Evolutionary conservation across 2,888 invertebrate species (phyloP), one percentile per base, ranked within the genome.

Genomic region (Cheilosia scutellata): DNA sequence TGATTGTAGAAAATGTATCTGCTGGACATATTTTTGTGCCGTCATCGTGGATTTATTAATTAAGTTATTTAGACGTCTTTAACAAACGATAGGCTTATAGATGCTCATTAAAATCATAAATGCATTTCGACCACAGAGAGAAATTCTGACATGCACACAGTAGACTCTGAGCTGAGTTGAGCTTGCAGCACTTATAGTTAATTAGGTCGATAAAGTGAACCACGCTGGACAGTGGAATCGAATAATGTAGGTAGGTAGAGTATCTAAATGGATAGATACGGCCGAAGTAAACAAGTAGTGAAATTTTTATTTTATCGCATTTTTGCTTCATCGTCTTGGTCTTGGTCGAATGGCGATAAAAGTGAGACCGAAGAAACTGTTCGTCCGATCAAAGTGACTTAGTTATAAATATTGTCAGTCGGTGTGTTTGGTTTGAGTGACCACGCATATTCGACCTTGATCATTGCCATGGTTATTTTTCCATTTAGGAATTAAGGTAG

Each of bases 141-240:
- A 84, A 84, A 84, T 84, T 84, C 66, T 71, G 65, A 75, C 57
- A 29, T 70, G 53, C 58, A 71, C 47, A 16, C 16, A 16, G n/a
- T 75, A 53, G 47, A 31, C 49, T 47, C 11, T 11, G 9, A 37
- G 37, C 37, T 6, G 57, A 20, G 20, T 2, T 20, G 20, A 31
- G 27, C 47, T 25, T 51, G 55, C 44, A 55, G 20, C 63, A 70
- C 49, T 77, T 63, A 62, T 20, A 49, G 51, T 53, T 70, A 84
- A 84, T 84, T 84, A 65, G 83, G 83, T 84, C 83, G 66, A 42
- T 70, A 65, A 70, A 75, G 63, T 74, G 60, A 58, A 70, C 78
- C 51, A 33, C 29, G 57, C 53, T 55, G 16, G 62, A 27, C 49
- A 63, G 55, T 78, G 44, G 63, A 78, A 78, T 78, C 40, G 33